Evolutionary conservation across 2,113 vertebrate species (phyloP).

Genomic region (Clarias magur): DNA sequence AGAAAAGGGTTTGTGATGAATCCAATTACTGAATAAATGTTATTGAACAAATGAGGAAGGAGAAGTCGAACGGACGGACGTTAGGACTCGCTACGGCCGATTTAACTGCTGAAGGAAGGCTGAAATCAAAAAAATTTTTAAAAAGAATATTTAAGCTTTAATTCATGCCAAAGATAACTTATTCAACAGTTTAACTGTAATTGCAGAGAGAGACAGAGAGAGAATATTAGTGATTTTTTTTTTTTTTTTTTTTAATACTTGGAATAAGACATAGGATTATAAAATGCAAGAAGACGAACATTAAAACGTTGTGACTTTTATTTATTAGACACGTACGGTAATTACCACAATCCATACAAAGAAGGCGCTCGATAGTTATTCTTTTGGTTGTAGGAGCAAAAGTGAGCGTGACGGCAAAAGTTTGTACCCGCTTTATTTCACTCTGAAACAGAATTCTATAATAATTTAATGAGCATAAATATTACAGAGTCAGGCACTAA

Average conservation of each 20-base stretch:
- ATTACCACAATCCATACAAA: background rate
- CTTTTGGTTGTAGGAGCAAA: background rate
- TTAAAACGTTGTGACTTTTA: background rate
- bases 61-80: background rate
- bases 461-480: background rate
- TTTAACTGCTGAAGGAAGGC: background rate
- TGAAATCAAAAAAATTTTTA: background rate
- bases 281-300: background rate
- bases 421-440: background rate
- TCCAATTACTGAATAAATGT: background rate
- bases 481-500: background rate
- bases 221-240: background rate
- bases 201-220: too few relatives aligned
- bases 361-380: background rate
- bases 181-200: background rate
- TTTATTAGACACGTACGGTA: background rate
- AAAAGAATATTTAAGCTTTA: background rate
- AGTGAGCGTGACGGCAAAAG: background rate
- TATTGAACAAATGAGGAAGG: background rate
- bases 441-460: background rate
- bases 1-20: background rate
- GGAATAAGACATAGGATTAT: background rate
- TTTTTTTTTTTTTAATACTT: background rate
- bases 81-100: background rate
- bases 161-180: conserved; percentile 5